A percentile compares a stretch with the other conserved stretches of the same genome.
Evolutionary conservation across 2,113 vertebrate genomes (phyloP).

Genomic region (Melanostigma gelatinosum): DNA sequence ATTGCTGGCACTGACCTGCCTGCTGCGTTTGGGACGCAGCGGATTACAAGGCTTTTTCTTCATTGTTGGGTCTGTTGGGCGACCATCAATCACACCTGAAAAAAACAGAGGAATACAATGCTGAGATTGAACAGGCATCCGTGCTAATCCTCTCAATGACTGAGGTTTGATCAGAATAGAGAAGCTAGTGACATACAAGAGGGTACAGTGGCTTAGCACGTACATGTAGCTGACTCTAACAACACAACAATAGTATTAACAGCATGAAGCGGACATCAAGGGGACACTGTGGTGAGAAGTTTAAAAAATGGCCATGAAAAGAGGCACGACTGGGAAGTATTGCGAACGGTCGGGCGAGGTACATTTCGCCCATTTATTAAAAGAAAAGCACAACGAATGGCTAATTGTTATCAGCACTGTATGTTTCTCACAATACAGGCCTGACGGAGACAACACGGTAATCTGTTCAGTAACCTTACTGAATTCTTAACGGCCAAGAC

Average conservation of each 20-base stretch:
- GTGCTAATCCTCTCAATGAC: background rate
- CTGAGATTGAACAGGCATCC: background rate
- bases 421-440: background rate
- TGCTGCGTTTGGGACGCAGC: constrained; percentile 55
- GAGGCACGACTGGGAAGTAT: background rate
- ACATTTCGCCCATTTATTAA: background rate
- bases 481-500: background rate
- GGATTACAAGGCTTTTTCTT: constrained; percentile 69
- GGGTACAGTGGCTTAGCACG: background rate
- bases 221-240: background rate
- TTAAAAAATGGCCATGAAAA: background rate
- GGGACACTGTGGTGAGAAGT: background rate
- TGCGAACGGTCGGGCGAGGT: no score
- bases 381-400: background rate
- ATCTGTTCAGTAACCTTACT: background rate
- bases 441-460: background rate
- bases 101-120: constrained; percentile 21
- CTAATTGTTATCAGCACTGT: background rate
- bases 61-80: constrained; percentile 56
- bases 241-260: background rate
- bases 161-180: background rate
- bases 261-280: background rate
- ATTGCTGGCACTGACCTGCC: constrained; percentile 11
- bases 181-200: background rate
- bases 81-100: constrained; percentile 39